Evolutionary conservation across 2,113 vertebrate genomes (phyloP).

Genomic region (Cebus imitator): DNA sequence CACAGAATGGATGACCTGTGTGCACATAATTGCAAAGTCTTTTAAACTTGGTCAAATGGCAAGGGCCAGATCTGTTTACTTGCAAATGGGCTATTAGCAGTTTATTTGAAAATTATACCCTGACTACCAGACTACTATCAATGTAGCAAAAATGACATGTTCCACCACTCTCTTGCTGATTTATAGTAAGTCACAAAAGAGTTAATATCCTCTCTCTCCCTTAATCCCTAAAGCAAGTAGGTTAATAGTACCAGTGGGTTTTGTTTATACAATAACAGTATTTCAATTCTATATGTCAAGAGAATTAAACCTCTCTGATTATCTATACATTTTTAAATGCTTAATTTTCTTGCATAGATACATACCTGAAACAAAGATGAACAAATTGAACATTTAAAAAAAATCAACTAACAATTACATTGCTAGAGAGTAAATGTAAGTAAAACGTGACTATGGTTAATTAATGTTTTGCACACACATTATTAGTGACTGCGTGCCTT

Average conservation of each 20-base stretch:
- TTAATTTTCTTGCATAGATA: not conserved
- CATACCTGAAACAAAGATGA: not conserved
- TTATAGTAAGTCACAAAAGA: constrained; percentile 17
- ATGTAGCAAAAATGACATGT: not conserved
- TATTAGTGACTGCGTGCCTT: not conserved
- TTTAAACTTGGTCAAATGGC: not conserved
- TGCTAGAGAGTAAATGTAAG: not conserved
- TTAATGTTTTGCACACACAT: not conserved
- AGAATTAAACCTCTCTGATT: constrained; percentile 41
- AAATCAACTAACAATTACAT: constrained; percentile 11
- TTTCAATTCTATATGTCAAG: not conserved
- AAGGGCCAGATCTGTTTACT: not conserved
- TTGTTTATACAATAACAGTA: not conserved
- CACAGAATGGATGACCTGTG: not conserved
- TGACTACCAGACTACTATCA: not conserved
- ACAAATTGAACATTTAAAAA: not conserved
- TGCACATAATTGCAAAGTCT: not conserved
- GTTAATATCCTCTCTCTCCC: constrained; percentile 8
- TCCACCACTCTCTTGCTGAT: not conserved
- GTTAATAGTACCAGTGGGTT: constrained; percentile 32
- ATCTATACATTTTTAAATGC: not conserved
- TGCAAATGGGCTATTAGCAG: not conserved
- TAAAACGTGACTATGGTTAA: not conserved
- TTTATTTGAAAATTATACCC: not conserved
- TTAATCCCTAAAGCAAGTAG: constrained; percentile 60